Conservation (phyloP, 1,140 invertebrate species). For the Leptinotarsa lineolata region DNA sequence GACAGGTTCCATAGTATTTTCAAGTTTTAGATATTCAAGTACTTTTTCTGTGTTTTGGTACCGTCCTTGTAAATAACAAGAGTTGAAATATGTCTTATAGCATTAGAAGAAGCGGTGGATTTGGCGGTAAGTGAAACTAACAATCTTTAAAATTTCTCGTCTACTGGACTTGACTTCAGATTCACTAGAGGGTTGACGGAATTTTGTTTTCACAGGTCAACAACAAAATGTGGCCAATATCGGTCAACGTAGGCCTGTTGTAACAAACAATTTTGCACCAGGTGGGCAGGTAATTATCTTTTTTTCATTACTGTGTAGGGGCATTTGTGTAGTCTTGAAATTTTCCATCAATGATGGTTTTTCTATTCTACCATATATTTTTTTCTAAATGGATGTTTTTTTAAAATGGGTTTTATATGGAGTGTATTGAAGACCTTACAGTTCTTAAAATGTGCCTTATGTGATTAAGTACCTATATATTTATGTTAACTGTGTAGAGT, state of each 20-base stretch:
- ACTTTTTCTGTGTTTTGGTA: too few relatives aligned
- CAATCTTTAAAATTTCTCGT: conserved; percentile 9
- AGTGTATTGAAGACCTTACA: neutral
- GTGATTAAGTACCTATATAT: too few relatives aligned
- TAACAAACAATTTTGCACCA: conserved; percentile 42
- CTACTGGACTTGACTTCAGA: neutral
- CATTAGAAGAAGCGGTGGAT: conserved; percentile 37
- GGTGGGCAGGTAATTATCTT: conserved; percentile 42
- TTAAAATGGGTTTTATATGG: neutral
- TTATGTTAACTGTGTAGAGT: too few relatives aligned
- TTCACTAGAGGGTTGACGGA: neutral
- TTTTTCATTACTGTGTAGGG: neutral
- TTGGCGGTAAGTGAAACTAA: conserved; percentile 27
- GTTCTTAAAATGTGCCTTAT: too few relatives aligned
- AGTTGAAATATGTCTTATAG: conserved; percentile 39
- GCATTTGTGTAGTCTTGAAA: too few relatives aligned
- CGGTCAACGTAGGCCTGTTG: conserved; percentile 39
- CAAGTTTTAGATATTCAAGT: too few relatives aligned
- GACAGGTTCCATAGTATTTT: too few relatives aligned
- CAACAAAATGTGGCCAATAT: conserved; percentile 27
- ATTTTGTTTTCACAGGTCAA: conserved; percentile 10
- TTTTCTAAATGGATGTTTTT: neutral
- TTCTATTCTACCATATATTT: neutral
- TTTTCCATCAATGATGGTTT: too few relatives aligned
- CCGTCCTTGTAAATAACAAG: neutral